Base-by-base conservation (phyloP, 2,888 invertebrate genomes). In the Gerris lacustris region DNA sequence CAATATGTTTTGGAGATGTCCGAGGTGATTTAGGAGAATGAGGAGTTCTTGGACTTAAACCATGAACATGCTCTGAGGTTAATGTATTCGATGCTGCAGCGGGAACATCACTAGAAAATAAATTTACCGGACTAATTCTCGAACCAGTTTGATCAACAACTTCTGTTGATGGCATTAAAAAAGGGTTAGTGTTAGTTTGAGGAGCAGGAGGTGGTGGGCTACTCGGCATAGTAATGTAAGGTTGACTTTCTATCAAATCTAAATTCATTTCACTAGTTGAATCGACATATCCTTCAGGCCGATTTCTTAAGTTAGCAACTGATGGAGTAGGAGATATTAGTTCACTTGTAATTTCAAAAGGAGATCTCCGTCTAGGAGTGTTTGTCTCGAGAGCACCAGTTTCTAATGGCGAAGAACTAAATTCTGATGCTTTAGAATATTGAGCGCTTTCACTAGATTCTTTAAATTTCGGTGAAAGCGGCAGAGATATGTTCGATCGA, bases 161-260 rank as follows among this genome's bases (percentile, higher is more conserved):
- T 69, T 81, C 78, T 6, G 76, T 76, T 70, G 69, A 71, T 5
- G 74, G 72, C 67, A 74, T 68, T 43, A 74, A 67, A 66, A 73
- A 74, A 66, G 70, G 63, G 67, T 72, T 72, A 6, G 71, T 68
- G 6, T 73, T 72, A 69, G 90, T 89, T 72, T 86, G 86, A 0
- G 92, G 91, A 0, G 92, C 91, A 44, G 92, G 92, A 5, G 92
- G 92, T 4, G 91, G 91, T 4, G 91, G 91, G 62, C 82, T 82
- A 79, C 89, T 89, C 0, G 88, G 87, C 44, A 88, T 86, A 72
- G 82, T 79, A 73, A 80, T 63, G 11, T 70, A 63, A 18, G 70
- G 55, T 11, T 67, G 67, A 44, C 45, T 71, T n/a, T 73, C 73
- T 9, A 67, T 66, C 17, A 74, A 69, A 55, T 71, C 72, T 31